Evolutionary conservation across 2,888 invertebrate genomes (phyloP).

Genomic region (Hyposoter didymator): DNA sequence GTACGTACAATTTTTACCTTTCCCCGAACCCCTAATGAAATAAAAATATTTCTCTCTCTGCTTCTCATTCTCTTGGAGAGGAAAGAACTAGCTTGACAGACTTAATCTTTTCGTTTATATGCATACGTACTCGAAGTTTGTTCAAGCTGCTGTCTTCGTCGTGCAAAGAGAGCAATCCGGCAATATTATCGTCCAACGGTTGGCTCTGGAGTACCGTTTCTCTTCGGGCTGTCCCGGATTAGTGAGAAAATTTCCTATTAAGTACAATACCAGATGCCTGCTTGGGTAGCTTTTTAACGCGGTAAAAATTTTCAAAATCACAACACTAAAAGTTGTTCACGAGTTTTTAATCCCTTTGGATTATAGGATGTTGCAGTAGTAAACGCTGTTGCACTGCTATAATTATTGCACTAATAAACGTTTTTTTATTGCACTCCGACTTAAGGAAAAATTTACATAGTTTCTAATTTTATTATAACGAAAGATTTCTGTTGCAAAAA

Average conservation of each 20-base stretch:
- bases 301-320: conserved; percentile 48
- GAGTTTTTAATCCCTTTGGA: conserved; percentile 55
- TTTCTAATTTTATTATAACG: conserved; percentile 16
- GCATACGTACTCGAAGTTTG: conserved; percentile 6
- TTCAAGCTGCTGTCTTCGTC: conserved; percentile 22
- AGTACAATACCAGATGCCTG: conserved; percentile 2
- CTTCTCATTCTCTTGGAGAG: neutral
- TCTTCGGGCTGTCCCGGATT: conserved; percentile 42
- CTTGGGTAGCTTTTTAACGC: conserved; percentile 60
- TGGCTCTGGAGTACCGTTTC: conserved; percentile 16
- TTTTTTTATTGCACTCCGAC: conserved; percentile 6
- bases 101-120: conserved; percentile 59
- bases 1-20: conserved; percentile 14
- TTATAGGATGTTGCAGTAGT: conserved; percentile 25
- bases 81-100: conserved; percentile 37
- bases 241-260: conserved; percentile 43
- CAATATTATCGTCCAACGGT: conserved; percentile 4
- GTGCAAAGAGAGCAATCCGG: conserved; percentile 19
- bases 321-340: conserved; percentile 33
- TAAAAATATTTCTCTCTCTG: conserved; percentile 23
- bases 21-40: conserved; percentile 24
- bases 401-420: conserved; percentile 25
- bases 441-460: neutral
- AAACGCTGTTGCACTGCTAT: conserved; percentile 15
- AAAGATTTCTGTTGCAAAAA: neutral